A percentile compares a stretch with the other conserved stretches of the same genome.
Conservation (phyloP, 2,888 invertebrate species). For the Rhagonycha lutea region DNA sequence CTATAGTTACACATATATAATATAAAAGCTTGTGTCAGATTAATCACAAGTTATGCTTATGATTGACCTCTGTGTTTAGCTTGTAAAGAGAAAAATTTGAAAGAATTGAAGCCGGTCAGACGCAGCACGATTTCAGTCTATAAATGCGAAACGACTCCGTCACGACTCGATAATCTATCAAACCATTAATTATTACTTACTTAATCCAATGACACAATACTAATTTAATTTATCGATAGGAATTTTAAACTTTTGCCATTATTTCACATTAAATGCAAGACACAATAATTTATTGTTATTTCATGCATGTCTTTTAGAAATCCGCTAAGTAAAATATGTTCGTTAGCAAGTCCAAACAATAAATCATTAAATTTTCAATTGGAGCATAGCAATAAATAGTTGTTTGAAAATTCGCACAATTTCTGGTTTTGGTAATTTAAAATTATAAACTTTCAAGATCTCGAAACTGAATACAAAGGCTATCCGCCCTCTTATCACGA, state of each 20-base stretch:
- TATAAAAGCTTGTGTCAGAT: constrained; percentile 33
- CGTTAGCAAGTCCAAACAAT: not conserved
- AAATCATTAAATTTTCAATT: not conserved
- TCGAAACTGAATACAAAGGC: too few relatives aligned
- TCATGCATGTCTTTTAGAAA: not conserved
- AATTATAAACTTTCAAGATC: too few relatives aligned
- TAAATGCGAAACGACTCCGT: constrained; percentile 38
- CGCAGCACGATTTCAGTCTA: constrained; percentile 33
- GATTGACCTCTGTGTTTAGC: constrained; percentile 35
- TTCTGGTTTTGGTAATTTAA: not conserved
- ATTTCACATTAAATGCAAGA: not conserved
- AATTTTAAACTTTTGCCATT: constrained; percentile 30
- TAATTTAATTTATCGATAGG: constrained; percentile 45
- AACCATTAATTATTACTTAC: constrained; percentile 49
- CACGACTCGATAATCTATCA: constrained; percentile 46
- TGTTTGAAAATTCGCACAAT: not conserved
- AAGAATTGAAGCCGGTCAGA: constrained; percentile 40
- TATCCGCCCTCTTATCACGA: too few relatives aligned
- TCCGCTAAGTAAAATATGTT: not conserved
- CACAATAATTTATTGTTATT: not conserved
- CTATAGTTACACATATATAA: constrained; percentile 19
- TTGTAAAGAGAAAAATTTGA: constrained; percentile 37
- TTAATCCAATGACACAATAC: constrained; percentile 48
- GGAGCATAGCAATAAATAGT: not conserved
- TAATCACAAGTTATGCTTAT: constrained; percentile 34